These are phyloP conservation scores for Pinctada fucata DNA, from an alignment of 2,888 invertebrate genomes.

Conservation along the genomic window DNA sequence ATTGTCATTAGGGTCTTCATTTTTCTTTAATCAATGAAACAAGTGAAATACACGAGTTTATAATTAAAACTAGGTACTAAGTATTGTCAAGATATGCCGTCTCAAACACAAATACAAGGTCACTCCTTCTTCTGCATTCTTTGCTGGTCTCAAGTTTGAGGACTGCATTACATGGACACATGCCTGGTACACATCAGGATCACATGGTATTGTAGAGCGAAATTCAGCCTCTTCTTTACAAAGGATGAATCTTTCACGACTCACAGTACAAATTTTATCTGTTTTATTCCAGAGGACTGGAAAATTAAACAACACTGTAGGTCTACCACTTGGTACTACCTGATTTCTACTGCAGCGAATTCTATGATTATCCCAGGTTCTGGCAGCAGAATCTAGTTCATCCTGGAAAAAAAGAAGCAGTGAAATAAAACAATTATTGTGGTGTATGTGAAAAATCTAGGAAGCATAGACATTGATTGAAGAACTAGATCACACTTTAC, in stretches of 20 bases:
- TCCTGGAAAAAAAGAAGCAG: not conserved
- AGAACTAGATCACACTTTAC: too few species aligned
- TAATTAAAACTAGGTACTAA: too few species aligned
- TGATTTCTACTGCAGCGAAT: not conserved
- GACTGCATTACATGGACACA: not conserved
- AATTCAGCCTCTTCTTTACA: too few species aligned
- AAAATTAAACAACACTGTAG: not conserved
- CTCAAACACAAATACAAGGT: not conserved
- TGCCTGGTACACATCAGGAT: constrained; percentile 3
- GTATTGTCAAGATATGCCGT: too few species aligned
- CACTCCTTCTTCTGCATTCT: not conserved
- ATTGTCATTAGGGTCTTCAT: too few species aligned
- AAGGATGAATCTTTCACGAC: too few species aligned
- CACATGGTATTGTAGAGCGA: constrained; percentile 4
- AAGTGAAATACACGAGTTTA: too few species aligned
- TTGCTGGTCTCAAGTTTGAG: not conserved
- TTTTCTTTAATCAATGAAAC: too few species aligned
- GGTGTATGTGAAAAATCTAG: too few species aligned
- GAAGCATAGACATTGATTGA: too few species aligned
- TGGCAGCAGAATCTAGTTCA: not conserved
- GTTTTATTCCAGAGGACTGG: not conserved
- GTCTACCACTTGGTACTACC: not conserved
- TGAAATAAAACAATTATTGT: too few species aligned
- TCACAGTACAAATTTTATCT: too few species aligned
- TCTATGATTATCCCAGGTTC: not conserved